phyloP scores from a whole-genome alignment of 2,113 vertebrate genomes.

The Nesoenas mayeri region DNA sequence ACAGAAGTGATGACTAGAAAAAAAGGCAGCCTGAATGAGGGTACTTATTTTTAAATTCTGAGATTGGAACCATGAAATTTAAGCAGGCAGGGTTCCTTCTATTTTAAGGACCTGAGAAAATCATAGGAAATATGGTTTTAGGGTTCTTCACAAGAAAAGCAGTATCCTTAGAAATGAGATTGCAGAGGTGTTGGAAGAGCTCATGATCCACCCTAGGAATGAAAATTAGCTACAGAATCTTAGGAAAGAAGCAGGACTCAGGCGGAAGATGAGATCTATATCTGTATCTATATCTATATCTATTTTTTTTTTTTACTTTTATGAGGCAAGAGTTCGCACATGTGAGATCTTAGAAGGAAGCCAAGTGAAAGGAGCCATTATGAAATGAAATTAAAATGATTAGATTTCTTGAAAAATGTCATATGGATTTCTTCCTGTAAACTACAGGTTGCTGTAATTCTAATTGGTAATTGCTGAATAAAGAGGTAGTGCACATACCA shows the following conservation, averaged over 20 bases:
- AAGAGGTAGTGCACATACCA: not conserved
- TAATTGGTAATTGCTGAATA: not conserved
- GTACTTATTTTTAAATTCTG: not conserved
- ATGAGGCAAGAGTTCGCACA: not conserved
- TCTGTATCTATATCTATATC: not conserved
- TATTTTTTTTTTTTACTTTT: not conserved
- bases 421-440: not conserved
- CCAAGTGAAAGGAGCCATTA: not conserved
- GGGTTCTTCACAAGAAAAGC: not conserved
- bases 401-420: not conserved
- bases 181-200: not conserved
- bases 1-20: not conserved
- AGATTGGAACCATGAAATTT: not conserved
- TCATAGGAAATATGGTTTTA: not conserved
- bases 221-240: not conserved
- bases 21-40: not conserved
- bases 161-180: not conserved
- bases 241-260: not conserved
- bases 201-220: not conserved
- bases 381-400: not conserved
- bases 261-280: not conserved
- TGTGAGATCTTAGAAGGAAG: not conserved
- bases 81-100: not conserved
- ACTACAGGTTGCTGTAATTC: not conserved
- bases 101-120: slow-evolving; percentile 20